phyloP scores from a whole-genome alignment of 2,888 invertebrate genomes.

The Athetis lepigone region DNA sequence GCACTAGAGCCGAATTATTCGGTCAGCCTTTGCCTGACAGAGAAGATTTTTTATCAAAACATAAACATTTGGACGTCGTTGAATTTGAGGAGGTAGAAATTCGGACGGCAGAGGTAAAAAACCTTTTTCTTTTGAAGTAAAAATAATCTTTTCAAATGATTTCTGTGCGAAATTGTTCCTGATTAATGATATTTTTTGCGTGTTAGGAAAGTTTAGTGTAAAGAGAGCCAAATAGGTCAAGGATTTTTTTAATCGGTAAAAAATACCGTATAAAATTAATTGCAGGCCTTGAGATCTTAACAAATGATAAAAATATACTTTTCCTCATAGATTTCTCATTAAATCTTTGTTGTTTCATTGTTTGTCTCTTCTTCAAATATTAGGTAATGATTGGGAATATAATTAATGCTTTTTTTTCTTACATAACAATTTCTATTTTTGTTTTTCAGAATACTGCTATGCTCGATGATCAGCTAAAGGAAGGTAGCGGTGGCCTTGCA shows the following conservation, averaged over 20 bases:
- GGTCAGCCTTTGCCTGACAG: slow-evolving; percentile 93
- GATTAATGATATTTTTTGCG: background rate
- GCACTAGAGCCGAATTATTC: slow-evolving; percentile 94
- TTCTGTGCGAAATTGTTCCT: background rate
- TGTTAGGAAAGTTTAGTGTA: background rate
- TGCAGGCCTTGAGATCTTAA: background rate
- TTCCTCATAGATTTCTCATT: background rate
- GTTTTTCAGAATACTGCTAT: slow-evolving; percentile 84
- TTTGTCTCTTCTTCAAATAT: background rate
- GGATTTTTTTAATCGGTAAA: background rate
- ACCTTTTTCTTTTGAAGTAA: background rate
- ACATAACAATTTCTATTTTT: background rate
- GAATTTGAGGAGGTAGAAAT: slow-evolving; percentile 90
- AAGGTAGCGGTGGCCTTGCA: slow-evolving; percentile 93
- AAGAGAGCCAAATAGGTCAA: slow-evolving; percentile 17
- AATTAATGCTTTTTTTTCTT: background rate
- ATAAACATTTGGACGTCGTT: slow-evolving; percentile 88
- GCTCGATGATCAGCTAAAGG: slow-evolving; percentile 92
- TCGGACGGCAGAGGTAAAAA: slow-evolving; percentile 80
- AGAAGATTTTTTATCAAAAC: slow-evolving; percentile 92
- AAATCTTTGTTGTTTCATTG: background rate
- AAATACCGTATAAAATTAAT: background rate
- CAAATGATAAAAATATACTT: background rate
- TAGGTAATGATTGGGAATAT: background rate
- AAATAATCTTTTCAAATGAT: background rate